Percentiles rank a stretch among this genome's conserved stretches.
Conservation (phyloP, 2,888 invertebrate genomes). For the Drosophila parthenogenetica region DNA sequence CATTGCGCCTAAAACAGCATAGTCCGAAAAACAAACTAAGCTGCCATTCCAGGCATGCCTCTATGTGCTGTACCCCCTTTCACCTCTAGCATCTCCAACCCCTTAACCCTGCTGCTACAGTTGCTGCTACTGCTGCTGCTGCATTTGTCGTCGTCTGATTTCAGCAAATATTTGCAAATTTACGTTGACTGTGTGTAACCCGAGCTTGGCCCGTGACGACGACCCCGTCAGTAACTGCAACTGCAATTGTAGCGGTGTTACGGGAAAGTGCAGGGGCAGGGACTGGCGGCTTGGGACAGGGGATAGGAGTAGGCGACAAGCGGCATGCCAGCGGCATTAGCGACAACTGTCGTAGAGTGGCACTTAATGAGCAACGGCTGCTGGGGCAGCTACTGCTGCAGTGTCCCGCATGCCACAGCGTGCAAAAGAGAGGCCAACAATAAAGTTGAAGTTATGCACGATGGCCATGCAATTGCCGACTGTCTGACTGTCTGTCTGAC, state of each 20-base stretch:
- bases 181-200: slow-evolving; percentile 76
- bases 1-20: slow-evolving; percentile 44
- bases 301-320: slow-evolving; percentile 4
- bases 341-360: slow-evolving; percentile 80
- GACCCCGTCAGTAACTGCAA: slow-evolving; percentile 49
- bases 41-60: slow-evolving; percentile 61
- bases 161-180: slow-evolving; percentile 78
- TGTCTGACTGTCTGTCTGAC: slow-evolving; percentile 5
- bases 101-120: slow-evolving; percentile 10
- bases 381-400: slow-evolving; percentile 40
- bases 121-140: slow-evolving; percentile 34
- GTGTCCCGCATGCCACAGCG: slow-evolving; percentile 74
- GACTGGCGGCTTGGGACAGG: not conserved
- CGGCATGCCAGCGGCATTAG: slow-evolving; percentile 71
- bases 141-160: slow-evolving; percentile 70
- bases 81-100: not conserved
- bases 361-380: slow-evolving; percentile 79
- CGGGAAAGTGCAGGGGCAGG: not conserved
- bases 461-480: slow-evolving; percentile 74
- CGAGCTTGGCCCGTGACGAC: slow-evolving; percentile 68
- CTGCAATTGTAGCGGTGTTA: slow-evolving; percentile 1
- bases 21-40: slow-evolving; percentile 63
- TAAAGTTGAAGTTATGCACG: slow-evolving; percentile 77
- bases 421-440: slow-evolving; percentile 59
- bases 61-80: slow-evolving; percentile 18